phyloP scores from a whole-genome alignment of 1,140 invertebrate species.

The Atta cephalotes region DNA sequence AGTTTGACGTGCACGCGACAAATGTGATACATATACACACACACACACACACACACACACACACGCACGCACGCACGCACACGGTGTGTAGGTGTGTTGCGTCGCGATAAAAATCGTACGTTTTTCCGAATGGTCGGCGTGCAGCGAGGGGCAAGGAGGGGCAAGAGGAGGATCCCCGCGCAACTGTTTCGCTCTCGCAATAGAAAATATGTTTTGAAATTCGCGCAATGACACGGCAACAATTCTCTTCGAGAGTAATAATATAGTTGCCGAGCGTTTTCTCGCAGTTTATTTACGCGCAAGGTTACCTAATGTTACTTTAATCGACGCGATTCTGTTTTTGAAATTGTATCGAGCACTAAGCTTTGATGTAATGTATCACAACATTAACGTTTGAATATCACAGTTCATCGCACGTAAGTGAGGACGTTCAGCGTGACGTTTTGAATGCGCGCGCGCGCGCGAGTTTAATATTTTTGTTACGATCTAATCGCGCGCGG shows the following conservation, averaged over 20 bases:
- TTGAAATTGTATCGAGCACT: constrained; percentile 45
- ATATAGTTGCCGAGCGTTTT: constrained; percentile 39
- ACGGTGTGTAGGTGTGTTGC: background rate
- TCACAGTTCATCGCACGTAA: constrained; percentile 36
- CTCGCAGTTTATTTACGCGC: constrained; percentile 50
- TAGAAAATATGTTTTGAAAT: constrained; percentile 30
- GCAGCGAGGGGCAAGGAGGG: background rate
- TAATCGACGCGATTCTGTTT: constrained; percentile 49
- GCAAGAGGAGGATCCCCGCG: too few species aligned
- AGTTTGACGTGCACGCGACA: background rate
- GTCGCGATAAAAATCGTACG: constrained; percentile 47
- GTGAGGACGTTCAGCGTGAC: constrained; percentile 25
- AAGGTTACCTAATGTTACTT: constrained; percentile 50
- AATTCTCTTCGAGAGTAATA: constrained; percentile 22
- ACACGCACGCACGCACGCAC: too few species aligned
- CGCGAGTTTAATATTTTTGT: constrained; percentile 51
- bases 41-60: too few species aligned
- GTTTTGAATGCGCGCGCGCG: background rate
- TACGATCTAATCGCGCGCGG: constrained; percentile 26
- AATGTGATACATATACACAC: background rate
- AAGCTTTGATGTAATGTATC: constrained; percentile 17
- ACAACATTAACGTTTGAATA: constrained; percentile 39
- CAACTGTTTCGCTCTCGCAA: too few species aligned
- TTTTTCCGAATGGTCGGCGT: constrained; percentile 21
- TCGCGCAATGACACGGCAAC: constrained; percentile 16